Conservation (phyloP, 2,797 vertebrate genomes). For the Lacerta agilis region DNA sequence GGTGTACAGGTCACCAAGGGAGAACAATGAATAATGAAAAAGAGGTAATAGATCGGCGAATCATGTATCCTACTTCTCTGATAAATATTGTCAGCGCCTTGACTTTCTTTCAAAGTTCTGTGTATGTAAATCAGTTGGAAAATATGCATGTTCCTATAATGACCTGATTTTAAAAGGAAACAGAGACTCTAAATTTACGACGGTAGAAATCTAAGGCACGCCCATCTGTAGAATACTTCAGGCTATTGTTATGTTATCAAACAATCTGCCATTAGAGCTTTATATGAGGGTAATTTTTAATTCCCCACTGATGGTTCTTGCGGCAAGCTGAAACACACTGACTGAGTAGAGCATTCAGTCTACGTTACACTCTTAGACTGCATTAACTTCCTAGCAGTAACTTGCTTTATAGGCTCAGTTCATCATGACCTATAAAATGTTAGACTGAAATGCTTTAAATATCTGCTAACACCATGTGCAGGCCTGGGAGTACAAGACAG, state of each 20-base stretch:
- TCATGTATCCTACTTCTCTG: not conserved
- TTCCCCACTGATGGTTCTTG: slow-evolving; percentile 34
- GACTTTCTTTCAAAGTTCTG: not conserved
- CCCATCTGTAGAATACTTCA: slow-evolving; percentile 8
- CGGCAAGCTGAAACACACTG: slow-evolving; percentile 57
- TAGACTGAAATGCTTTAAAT: slow-evolving; percentile 88
- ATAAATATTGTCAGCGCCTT: not conserved
- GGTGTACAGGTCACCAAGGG: too few relatives aligned
- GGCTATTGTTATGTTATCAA: slow-evolving; percentile 17
- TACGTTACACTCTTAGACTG: slow-evolving; percentile 56
- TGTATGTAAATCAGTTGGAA: not conserved
- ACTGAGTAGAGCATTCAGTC: slow-evolving; percentile 38
- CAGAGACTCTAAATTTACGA: not conserved
- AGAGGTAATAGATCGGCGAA: too few relatives aligned
- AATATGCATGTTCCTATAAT: not conserved
- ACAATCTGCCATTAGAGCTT: slow-evolving; percentile 29
- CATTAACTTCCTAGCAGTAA: slow-evolving; percentile 76
- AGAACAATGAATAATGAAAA: too few relatives aligned
- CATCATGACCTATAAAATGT: slow-evolving; percentile 87
- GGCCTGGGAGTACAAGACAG: slow-evolving; percentile 79
- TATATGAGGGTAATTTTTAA: not conserved
- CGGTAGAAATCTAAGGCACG: slow-evolving; percentile 22
- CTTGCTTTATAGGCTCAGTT: slow-evolving; percentile 80
- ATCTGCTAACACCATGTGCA: slow-evolving; percentile 80
- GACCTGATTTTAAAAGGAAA: not conserved